Evolutionary conservation across 1,140 invertebrate genomes (phyloP).

Genomic region (Patella vulgata): DNA sequence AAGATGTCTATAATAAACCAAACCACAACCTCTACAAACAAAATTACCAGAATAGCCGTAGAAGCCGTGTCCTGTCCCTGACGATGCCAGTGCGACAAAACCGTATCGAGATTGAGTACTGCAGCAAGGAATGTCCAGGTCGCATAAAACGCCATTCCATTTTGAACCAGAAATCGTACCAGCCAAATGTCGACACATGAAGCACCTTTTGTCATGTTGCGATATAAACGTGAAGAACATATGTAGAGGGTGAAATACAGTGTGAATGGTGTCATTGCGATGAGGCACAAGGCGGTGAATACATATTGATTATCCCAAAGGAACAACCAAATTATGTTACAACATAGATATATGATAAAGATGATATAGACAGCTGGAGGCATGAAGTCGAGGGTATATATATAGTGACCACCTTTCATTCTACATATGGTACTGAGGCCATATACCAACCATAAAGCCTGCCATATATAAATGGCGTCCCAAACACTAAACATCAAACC

Average conservation of each 20-base stretch:
- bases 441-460: constrained; percentile 54
- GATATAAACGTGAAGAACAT: constrained; percentile 28
- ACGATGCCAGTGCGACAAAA: constrained; percentile 35
- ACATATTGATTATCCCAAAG: constrained; percentile 50
- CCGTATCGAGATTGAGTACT: constrained; percentile 51
- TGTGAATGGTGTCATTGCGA: constrained; percentile 43
- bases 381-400: constrained; percentile 37
- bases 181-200: constrained; percentile 48
- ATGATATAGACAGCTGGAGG: constrained; percentile 36
- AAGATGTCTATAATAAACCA: constrained; percentile 48
- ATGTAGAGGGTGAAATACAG: constrained; percentile 45
- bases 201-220: too few species aligned
- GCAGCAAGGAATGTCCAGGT: constrained; percentile 61
- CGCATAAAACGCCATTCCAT: constrained; percentile 60
- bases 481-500: constrained; percentile 61
- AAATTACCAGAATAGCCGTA: constrained; percentile 39
- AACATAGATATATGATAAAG: constrained; percentile 38
- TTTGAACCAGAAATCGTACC: constrained; percentile 57
- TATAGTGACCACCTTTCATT: constrained; percentile 30
- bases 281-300: constrained; percentile 25
- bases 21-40: constrained; percentile 36
- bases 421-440: constrained; percentile 46
- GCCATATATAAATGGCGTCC: constrained; percentile 61
- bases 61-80: constrained; percentile 21
- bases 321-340: constrained; percentile 59